These are phyloP conservation scores for Rynchops niger DNA, from an alignment of 2,113 vertebrate species.

Conservation along the genomic window DNA sequence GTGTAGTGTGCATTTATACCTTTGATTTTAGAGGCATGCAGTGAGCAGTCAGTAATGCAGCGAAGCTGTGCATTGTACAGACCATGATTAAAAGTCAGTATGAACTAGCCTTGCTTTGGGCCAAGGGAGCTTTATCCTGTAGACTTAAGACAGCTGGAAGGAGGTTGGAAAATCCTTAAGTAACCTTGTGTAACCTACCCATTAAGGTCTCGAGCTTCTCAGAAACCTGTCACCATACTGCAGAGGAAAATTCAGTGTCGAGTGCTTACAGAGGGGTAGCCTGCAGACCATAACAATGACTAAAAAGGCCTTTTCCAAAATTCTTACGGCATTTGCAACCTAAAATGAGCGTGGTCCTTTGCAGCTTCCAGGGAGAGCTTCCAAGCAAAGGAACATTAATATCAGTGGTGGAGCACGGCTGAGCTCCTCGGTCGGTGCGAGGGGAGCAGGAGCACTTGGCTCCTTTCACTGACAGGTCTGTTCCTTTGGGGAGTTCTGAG, in stretches of 20 bases:
- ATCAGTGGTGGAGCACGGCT: not conserved
- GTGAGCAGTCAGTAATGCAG: slow-evolving; percentile 12
- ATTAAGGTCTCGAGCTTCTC: not conserved
- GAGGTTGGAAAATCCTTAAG: slow-evolving; percentile 36
- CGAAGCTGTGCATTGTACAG: not conserved
- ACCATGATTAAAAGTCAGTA: not conserved
- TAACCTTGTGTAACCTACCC: not conserved
- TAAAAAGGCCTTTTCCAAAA: not conserved
- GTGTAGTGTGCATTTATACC: slow-evolving; percentile 11
- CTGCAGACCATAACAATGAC: not conserved
- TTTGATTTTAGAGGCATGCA: slow-evolving; percentile 41
- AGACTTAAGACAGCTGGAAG: slow-evolving; percentile 3
- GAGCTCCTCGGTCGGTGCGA: not conserved
- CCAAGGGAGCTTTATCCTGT: not conserved
- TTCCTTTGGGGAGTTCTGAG: not conserved
- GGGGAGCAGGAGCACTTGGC: not conserved
- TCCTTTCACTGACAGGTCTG: not conserved
- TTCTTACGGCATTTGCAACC: not conserved
- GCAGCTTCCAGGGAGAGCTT: not conserved
- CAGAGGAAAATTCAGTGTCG: not conserved
- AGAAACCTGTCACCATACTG: not conserved
- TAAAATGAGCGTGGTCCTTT: not conserved
- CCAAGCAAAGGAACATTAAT: not conserved
- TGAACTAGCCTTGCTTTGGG: slow-evolving; percentile 14
- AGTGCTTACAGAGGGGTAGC: not conserved